Evolutionary conservation across 2,888 invertebrate species (phyloP).

Genomic region (Rutpela maculata): DNA sequence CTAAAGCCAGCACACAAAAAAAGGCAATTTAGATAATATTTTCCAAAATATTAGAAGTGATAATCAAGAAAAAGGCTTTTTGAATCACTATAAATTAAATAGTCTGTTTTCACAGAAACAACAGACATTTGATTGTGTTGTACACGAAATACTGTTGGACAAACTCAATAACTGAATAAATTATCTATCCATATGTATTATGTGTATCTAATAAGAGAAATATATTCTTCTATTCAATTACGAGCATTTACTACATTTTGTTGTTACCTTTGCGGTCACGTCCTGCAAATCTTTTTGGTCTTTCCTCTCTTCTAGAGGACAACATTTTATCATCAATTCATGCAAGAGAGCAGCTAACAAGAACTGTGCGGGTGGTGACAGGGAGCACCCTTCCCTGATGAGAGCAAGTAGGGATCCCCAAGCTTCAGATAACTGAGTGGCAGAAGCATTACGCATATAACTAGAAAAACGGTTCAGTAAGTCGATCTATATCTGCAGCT

Average conservation of each 20-base stretch:
- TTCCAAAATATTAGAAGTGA: too few relatives aligned
- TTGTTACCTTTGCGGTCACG: constrained; percentile 80
- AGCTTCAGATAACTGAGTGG: constrained; percentile 84
- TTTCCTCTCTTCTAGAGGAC: constrained; percentile 85
- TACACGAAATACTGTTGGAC: too few relatives aligned
- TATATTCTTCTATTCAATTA: too few relatives aligned
- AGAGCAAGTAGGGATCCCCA: constrained; percentile 87
- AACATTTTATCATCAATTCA: constrained; percentile 88
- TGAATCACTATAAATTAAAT: too few relatives aligned
- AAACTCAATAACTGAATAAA: too few relatives aligned
- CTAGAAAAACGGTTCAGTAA: constrained; percentile 60
- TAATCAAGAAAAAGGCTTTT: background rate
- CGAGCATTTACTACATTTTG: too few relatives aligned
- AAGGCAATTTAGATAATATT: too few relatives aligned
- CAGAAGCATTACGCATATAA: constrained; percentile 81
- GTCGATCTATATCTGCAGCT: background rate
- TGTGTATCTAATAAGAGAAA: too few relatives aligned
- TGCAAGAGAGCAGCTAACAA: constrained; percentile 86
- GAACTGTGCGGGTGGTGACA: constrained; percentile 87
- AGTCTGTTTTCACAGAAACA: too few relatives aligned
- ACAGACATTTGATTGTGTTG: too few relatives aligned
- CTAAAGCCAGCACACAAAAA: too few relatives aligned
- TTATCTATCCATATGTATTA: too few relatives aligned
- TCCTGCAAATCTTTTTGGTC: constrained; percentile 89
- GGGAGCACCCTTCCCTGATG: constrained; percentile 83